Percentiles rank a stretch among this genome's conserved stretches.
phyloP scores from a whole-genome alignment of 2,888 invertebrate genomes.

The Epicampocera succincta region DNA sequence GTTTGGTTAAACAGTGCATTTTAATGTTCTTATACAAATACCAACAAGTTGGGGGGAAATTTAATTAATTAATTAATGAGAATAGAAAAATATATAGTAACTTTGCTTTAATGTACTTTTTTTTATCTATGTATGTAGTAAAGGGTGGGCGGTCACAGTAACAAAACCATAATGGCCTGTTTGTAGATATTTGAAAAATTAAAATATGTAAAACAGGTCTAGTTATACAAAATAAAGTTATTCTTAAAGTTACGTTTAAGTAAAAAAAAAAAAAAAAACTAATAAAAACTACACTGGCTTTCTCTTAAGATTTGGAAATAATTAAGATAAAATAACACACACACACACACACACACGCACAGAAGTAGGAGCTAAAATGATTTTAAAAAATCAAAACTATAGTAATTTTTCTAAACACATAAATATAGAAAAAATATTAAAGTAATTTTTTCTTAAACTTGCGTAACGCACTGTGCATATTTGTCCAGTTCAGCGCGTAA shows the following conservation, averaged over 20 bases:
- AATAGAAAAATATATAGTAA: conserved; percentile 1
- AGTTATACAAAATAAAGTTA: conserved; percentile 9
- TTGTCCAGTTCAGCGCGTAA: conserved; percentile 87
- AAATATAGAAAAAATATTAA: conserved; percentile 48
- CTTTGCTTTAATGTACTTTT: too few relatives aligned
- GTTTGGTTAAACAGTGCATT: too few relatives aligned
- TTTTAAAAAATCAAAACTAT: conserved; percentile 39
- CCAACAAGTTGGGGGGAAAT: not conserved
- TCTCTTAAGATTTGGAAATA: conserved; percentile 32
- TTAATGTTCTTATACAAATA: too few relatives aligned
- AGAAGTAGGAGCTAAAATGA: conserved; percentile 13
- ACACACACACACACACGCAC: conserved; percentile 20
- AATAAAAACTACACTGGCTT: conserved; percentile 53
- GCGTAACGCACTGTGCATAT: conserved; percentile 87
- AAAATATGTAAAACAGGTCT: conserved; percentile 1
- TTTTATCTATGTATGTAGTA: not conserved
- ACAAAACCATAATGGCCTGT: conserved; percentile 17
- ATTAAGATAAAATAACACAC: conserved; percentile 25
- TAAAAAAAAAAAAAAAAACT: not conserved
- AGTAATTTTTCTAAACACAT: conserved; percentile 63
- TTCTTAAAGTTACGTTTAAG: not conserved
- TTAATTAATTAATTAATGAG: not conserved
- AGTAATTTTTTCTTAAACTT: conserved; percentile 83
- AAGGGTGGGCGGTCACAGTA: conserved; percentile 9
- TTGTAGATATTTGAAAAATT: conserved; percentile 4